Evolutionary conservation across 2,113 vertebrate genomes (phyloP), one percentile per base, ranked within the genome.

Genomic region (Theristicus caerulescens): DNA sequence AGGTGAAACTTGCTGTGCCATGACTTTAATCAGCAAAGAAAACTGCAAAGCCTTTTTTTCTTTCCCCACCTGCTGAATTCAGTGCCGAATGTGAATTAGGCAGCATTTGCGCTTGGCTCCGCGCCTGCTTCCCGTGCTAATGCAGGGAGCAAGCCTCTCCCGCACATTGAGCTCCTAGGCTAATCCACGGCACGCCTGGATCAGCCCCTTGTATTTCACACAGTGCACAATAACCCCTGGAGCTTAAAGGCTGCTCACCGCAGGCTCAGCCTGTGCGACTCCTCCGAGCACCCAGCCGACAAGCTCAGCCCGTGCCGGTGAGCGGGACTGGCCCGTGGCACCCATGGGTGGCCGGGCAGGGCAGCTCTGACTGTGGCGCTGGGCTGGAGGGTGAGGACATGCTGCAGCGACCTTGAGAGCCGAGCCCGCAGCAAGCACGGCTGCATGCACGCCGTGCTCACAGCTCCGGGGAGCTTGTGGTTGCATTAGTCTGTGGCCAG

Each of bases 21-120:
- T 95, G 95, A 94, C 88, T 97, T 96, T 95, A 93, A 94, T 95
- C 95, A 96, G 95, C 94, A 85, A 93, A 95, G 94, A 94, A 97
- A 95, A 94, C 90, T 92, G 95, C 94, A 93, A 90, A 92, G 90
- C 65, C 21, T 69, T 88, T 59, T 62, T 38, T 69, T 10, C 27
- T 86, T 96, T 82, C 93, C 70, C 91, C 94, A 95, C 96, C 93
- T 97, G 96, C 96, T 95, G 93, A 95, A 96, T 96, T 96, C 89
- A 91, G 89, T 14, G 3, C 32, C 14, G 71, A 88, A 94, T 80
- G 83, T 0, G 71, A 90, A 95, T 72, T 18, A 94, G 91, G 91
- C 26, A 1, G 94, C 14, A 7, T 46, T 87, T 5, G 78, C 77
- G 70, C 88, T 96, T 97, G 94, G 95, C 96, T 87, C 90, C 5